phyloP scores from a whole-genome alignment of 2,113 vertebrate genomes.

The Peromyscus leucopus region DNA sequence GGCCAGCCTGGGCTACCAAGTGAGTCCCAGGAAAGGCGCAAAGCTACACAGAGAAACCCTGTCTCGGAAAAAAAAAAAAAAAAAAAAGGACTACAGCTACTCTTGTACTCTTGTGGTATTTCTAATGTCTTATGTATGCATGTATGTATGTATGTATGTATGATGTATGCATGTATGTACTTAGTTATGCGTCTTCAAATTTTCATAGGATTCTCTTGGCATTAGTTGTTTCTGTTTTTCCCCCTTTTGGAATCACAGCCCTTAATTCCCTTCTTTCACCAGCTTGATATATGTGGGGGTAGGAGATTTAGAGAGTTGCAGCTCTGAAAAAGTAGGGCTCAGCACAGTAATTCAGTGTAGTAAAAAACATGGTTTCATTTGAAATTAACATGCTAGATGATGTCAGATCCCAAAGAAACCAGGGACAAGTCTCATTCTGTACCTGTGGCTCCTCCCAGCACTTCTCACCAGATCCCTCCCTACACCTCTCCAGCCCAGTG shows the following conservation, averaged over 20 bases:
- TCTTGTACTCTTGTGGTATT: neutral
- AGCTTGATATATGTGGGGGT: neutral
- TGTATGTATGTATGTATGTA: neutral
- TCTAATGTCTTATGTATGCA: neutral
- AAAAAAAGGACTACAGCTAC: too few relatives aligned
- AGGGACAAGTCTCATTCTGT: neutral
- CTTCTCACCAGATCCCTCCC: neutral
- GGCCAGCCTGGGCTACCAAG: too few relatives aligned
- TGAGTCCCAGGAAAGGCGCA: too few relatives aligned
- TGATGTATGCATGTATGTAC: neutral
- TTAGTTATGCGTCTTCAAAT: neutral
- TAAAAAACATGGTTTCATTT: neutral
- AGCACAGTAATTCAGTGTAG: neutral
- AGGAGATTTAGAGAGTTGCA: neutral
- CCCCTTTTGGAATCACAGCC: neutral
- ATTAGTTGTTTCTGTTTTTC: neutral
- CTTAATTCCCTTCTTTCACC: neutral
- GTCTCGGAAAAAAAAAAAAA: too few relatives aligned
- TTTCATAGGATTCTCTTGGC: neutral
- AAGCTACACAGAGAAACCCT: too few relatives aligned
- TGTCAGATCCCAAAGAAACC: neutral
- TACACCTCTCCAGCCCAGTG: neutral
- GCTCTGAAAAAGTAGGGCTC: neutral
- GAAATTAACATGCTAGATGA: neutral
- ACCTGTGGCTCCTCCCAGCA: neutral